Base-by-base conservation (phyloP, 2,888 invertebrate genomes). In the Melangyna quadrimaculata region DNA sequence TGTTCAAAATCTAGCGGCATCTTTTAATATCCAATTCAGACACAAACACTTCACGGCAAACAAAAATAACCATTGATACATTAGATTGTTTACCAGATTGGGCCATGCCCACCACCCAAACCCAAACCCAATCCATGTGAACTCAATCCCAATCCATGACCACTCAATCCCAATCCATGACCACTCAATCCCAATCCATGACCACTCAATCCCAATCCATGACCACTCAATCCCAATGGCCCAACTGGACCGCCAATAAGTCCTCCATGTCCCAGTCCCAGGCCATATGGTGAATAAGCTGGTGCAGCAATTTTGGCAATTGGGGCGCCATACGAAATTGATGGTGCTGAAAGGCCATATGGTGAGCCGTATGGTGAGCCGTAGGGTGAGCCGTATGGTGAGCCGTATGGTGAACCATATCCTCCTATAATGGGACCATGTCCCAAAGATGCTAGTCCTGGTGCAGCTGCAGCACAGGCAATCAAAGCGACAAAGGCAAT, bases 391-490 rank as follows among this genome's bases (percentile, higher is more conserved):
- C 53, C 83, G 53, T 73, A 78, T 72, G 43, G 48, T 6, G 48
- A 48, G 10, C 80, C 88, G 75, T 88, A 71, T 32, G 86, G 87
- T 14, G 87, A 63, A 2, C 53, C 83, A 59, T 73, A 78, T 72
- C 78, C 78, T 19, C 83, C 73, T 61, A 87, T 67, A 17, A 84
- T 84, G 4, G 80, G 73, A 73, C 87, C 87, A 80, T 77, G 87
- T 69, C 88, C 88, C 17, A 86, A 72, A 29, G 87, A 79, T 27
- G 87, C 87, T 29, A 81, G 89, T 87, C 91, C 92, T 88, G 91
- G 91, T 88, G 90, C 90, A 74, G 91, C 92, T 63, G 88, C 88
- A 86, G 87, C 90, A 83, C 90, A 88, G 79, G 90, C 91, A 79
- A 91, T 78, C 78, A 91, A 88, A 81, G 89, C 89, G 57, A 89